A percentile compares a stretch with the other conserved stretches of the same genome.
phyloP scores from a whole-genome alignment of 2,797 vertebrate genomes.

The Thripadectes ignobilis region DNA sequence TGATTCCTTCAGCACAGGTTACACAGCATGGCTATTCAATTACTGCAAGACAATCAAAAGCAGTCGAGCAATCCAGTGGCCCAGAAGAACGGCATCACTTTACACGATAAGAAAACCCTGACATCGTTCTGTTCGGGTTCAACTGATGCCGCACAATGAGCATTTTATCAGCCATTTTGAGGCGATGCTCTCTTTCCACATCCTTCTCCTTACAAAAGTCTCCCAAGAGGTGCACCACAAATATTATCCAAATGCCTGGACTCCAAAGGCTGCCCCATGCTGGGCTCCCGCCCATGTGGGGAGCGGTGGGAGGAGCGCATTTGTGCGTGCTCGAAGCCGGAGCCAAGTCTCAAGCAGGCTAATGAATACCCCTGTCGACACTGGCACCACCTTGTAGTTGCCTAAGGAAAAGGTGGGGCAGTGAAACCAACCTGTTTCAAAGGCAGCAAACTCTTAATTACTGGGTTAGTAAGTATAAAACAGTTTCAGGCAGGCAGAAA shows the following conservation, averaged over 20 bases:
- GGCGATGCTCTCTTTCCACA: neutral
- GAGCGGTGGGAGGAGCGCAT: fast-evolving
- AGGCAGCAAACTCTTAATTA: conserved; percentile 45
- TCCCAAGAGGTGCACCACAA: neutral
- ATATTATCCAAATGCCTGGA: neutral
- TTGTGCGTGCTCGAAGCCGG: fast-evolving
- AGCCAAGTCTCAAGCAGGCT: neutral
- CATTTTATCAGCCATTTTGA: conserved; percentile 29
- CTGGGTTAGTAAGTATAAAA: conserved; percentile 31
- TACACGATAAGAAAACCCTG: conserved; percentile 35
- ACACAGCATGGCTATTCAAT: conserved; percentile 38
- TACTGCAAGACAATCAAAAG: conserved; percentile 48
- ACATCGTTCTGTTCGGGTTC: neutral
- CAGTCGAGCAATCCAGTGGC: neutral
- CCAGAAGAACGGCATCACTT: conserved; percentile 19
- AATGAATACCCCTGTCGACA: neutral
- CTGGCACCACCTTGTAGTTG: neutral
- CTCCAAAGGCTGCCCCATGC: neutral
- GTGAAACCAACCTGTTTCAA: conserved; percentile 54
- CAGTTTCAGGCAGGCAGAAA: conserved; percentile 57
- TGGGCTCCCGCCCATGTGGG: fast-evolving
- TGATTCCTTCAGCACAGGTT: conserved; percentile 52
- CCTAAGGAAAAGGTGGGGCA: conserved; percentile 51
- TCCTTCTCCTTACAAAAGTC: neutral
- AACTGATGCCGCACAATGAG: neutral